phyloP scores from a whole-genome alignment of 2,797 vertebrate genomes.

The Sardinella longiceps region DNA sequence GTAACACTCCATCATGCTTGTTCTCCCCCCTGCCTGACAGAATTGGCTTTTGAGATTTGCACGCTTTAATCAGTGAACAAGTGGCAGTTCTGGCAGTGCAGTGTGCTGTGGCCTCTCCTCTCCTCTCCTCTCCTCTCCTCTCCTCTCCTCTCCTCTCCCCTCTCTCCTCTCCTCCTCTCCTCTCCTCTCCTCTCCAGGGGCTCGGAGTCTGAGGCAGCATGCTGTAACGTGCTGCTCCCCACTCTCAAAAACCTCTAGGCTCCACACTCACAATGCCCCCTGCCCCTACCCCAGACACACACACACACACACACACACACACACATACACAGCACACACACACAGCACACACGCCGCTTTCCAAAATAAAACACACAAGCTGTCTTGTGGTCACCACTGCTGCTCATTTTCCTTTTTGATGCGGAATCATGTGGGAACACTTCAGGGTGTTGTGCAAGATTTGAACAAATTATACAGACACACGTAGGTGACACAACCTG shows the following conservation, averaged over 20 bases:
- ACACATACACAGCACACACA: not conserved
- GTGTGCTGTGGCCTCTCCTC: constrained; percentile 36
- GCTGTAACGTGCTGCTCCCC: not conserved
- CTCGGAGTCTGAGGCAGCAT: not conserved
- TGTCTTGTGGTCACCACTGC: not conserved
- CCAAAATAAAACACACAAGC: not conserved
- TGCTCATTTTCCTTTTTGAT: not conserved
- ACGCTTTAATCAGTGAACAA: constrained; percentile 41
- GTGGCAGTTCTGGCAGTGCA: constrained; percentile 36
- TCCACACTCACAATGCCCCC: not conserved
- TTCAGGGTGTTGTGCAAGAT: not conserved
- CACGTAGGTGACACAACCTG: not conserved
- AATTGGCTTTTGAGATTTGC: constrained; percentile 28
- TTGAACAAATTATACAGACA: not conserved
- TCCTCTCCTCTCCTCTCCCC: too few species aligned
- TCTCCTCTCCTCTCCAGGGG: constrained; percentile 25
- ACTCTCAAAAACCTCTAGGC: not conserved
- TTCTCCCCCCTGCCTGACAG: constrained; percentile 21
- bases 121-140: too few species aligned
- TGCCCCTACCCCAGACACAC: too few species aligned
- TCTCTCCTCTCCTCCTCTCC: too few species aligned
- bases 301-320: not conserved
- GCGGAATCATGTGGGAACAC: too few species aligned
- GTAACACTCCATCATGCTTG: constrained; percentile 34
- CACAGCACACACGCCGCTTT: not conserved